These are phyloP conservation scores for Cecropterus lyciades DNA, from an alignment of 1,140 invertebrate genomes.

Conservation along the genomic window DNA sequence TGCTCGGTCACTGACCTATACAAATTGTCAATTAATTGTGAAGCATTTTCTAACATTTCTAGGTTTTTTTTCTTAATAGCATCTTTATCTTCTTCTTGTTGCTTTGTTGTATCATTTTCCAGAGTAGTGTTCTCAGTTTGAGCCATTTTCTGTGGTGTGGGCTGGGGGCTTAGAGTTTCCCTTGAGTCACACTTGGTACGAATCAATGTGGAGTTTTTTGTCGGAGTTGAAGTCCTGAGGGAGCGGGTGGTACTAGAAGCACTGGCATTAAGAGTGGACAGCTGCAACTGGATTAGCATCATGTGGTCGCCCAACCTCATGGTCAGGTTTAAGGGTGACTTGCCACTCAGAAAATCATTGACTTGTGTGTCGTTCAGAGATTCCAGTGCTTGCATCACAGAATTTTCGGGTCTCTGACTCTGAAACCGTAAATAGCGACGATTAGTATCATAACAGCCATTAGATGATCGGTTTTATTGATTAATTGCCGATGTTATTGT, in stretches of 20 bases:
- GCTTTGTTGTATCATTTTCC: slow-evolving; percentile 56
- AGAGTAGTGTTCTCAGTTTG: slow-evolving; percentile 44
- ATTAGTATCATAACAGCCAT: slow-evolving; percentile 35
- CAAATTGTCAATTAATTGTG: slow-evolving; percentile 60
- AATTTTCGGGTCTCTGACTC: slow-evolving; percentile 95
- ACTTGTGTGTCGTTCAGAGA: slow-evolving; percentile 97
- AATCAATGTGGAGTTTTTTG: slow-evolving; percentile 54
- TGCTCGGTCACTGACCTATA: slow-evolving; percentile 78
- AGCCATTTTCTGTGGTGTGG: slow-evolving; percentile 49
- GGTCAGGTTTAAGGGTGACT: slow-evolving; percentile 96
- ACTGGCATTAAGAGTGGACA: slow-evolving; percentile 90
- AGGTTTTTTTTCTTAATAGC: slow-evolving; percentile 82
- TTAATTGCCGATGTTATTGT: slow-evolving; percentile 65
- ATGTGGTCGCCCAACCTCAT: slow-evolving; percentile 98
- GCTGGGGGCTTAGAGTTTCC: slow-evolving; percentile 64
- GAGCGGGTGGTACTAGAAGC: slow-evolving; percentile 61
- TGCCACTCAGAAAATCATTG: slow-evolving; percentile 97
- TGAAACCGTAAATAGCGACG: slow-evolving; percentile 83
- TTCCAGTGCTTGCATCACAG: slow-evolving; percentile 97
- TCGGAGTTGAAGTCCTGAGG: slow-evolving; percentile 66
- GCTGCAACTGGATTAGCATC: slow-evolving; percentile 97
- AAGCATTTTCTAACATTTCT: slow-evolving; percentile 84
- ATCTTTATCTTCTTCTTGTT: slow-evolving; percentile 45
- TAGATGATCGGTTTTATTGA: slow-evolving; percentile 60
- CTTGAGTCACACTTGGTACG: slow-evolving; percentile 62